Evolutionary conservation across 2,113 vertebrate species (phyloP), one percentile per base, ranked within the genome.

Genomic region (Pholis gunnellus): DNA sequence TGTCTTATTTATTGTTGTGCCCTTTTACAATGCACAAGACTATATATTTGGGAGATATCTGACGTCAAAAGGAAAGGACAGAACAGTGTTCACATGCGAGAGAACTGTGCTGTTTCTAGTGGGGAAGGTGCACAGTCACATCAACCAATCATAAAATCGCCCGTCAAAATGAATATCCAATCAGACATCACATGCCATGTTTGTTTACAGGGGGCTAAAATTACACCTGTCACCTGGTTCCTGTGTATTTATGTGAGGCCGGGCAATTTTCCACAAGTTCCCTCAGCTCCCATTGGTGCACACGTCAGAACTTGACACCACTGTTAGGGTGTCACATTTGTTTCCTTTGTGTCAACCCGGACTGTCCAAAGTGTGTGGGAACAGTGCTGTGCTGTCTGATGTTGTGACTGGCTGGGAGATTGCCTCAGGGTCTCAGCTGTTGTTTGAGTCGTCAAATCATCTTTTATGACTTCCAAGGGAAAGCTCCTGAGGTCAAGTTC

Each of bases 191-290:
- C 73, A 50, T 15, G 10, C 36, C 7, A 18, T 74, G 52, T 88
- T 84, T 90, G 85, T 90, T 80, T 87, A 79, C 72, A 74, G 64
- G 7, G 1, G 13, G 34, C 60, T 89, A 67, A 66, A 84, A 71
- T 89, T 86, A 83, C 78, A 64, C 70, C 4, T 1, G 46, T 86
- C 79, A 87, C 65, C 72, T 82, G 74, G 48, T 56, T 22, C 0
- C 20, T 48, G 59, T 8, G 60, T n/a, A 52, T 18, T 7, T 54
- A 5, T 40, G 11, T n/a, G 57, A 63, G 63, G 57, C 27, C 0
- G 17, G 54, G 25, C 22, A 44, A 67, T 70, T 90, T 88, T 91
- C 85, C 81, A 82, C 4, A 5, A 31, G 14, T 22, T 1, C 36
- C 38, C 36, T 52, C 22, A 14, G 63, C 40, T 71, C 31, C 66